A percentile compares a stretch with the other conserved stretches of the same genome.
Evolutionary conservation across 2,888 invertebrate genomes (phyloP).

Genomic region (Caenorhabditis sp.): DNA sequence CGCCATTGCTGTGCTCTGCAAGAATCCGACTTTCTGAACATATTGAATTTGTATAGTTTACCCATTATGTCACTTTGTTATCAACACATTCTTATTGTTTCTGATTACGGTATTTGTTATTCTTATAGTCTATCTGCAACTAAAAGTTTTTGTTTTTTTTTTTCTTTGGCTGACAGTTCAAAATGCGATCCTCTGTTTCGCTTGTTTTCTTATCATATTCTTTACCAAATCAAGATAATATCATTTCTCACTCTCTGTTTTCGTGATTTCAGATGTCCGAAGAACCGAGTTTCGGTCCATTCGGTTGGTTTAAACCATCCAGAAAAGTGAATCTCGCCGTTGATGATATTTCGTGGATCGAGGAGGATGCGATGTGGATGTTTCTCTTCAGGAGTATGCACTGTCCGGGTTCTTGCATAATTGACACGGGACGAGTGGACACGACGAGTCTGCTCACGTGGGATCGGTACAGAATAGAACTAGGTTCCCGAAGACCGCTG

Average conservation of each 20-base stretch:
- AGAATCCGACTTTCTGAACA: too few relatives aligned
- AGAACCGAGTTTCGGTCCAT: background rate
- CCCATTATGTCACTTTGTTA: too few relatives aligned
- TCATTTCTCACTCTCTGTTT: background rate
- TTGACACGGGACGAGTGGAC: background rate
- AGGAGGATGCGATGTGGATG: background rate
- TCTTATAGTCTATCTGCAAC: too few relatives aligned
- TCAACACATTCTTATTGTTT: too few relatives aligned
- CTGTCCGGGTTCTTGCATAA: background rate
- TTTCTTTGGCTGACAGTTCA: too few relatives aligned
- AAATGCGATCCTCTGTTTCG: too few relatives aligned
- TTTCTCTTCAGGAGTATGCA: background rate
- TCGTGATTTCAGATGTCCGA: background rate
- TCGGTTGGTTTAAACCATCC: background rate
- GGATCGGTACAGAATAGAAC: background rate
- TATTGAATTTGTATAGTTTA: too few relatives aligned
- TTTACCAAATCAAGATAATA: too few relatives aligned
- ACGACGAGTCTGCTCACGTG: background rate
- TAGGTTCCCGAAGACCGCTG: background rate
- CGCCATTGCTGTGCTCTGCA: too few relatives aligned
- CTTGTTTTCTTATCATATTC: too few relatives aligned
- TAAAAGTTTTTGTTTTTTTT: too few relatives aligned
- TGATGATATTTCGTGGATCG: slow-evolving; percentile 10
- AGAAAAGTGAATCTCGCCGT: background rate
- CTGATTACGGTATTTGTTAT: too few relatives aligned